A percentile compares a stretch with the other conserved stretches of the same genome.
phyloP scores from a whole-genome alignment of 2,888 invertebrate species.

The Limnephilus lunatus region DNA sequence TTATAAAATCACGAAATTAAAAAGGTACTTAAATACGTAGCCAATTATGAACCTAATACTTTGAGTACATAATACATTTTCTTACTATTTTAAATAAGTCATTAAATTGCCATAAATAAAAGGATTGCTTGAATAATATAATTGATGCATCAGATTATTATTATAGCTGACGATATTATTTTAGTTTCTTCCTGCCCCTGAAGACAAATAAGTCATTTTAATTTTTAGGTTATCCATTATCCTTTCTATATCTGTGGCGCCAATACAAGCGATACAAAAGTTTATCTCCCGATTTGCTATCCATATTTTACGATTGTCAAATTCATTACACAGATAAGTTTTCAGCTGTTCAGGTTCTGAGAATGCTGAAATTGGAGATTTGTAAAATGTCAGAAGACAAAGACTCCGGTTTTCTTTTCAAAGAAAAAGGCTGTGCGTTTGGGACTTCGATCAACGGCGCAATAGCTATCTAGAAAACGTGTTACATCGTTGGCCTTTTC shows the following conservation, averaged over 20 bases:
- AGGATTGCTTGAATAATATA: too few species aligned
- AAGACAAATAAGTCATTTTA: background rate
- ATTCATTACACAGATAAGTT: slow-evolving; percentile 18
- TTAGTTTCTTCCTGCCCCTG: background rate
- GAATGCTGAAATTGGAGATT: slow-evolving; percentile 13
- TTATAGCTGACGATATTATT: too few species aligned
- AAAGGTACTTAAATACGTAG: too few species aligned
- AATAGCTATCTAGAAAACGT: background rate
- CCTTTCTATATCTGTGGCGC: background rate
- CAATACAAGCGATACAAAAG: background rate
- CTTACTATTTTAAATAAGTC: too few species aligned
- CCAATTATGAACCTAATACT: too few species aligned
- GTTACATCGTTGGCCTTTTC: background rate
- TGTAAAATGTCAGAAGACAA: slow-evolving; percentile 26
- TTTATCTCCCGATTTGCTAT: slow-evolving; percentile 2
- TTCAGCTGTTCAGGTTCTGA: background rate
- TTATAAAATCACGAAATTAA: too few species aligned
- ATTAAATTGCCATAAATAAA: too few species aligned
- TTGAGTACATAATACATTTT: too few species aligned
- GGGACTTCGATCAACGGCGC: background rate
- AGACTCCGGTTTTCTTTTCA: slow-evolving; percentile 22
- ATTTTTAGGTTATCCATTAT: background rate
- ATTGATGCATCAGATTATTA: too few species aligned
- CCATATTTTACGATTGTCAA: slow-evolving; percentile 13
- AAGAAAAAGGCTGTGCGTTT: slow-evolving; percentile 6